phyloP scores from a whole-genome alignment of 2,797 vertebrate species.

The Smutsia temminckii region DNA sequence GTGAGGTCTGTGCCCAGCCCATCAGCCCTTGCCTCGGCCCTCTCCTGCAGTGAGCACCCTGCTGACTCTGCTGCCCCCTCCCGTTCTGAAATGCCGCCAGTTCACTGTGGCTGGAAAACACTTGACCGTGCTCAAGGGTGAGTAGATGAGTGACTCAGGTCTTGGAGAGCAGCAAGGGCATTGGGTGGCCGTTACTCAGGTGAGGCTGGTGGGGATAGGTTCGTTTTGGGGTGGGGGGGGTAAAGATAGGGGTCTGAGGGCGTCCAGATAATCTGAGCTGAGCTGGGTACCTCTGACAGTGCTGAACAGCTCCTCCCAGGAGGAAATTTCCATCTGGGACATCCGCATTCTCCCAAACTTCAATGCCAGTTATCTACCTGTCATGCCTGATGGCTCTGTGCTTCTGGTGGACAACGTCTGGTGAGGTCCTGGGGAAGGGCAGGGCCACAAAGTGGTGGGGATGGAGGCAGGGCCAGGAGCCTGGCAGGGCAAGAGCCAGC shows the following conservation, averaged over 20 bases:
- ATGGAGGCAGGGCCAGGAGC: not conserved
- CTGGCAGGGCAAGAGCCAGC: not conserved
- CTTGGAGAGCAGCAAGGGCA: not conserved
- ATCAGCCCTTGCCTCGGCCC: not conserved
- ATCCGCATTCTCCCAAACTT: constrained; percentile 93
- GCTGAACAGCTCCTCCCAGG: constrained; percentile 93
- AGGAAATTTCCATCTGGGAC: constrained; percentile 92
- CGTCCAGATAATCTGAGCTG: not conserved
- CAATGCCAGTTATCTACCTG: constrained; percentile 94
- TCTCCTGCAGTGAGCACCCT: constrained; percentile 91
- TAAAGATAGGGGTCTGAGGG: not conserved
- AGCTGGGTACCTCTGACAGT: constrained; percentile 82
- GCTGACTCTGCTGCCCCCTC: constrained; percentile 93
- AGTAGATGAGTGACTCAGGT: not conserved
- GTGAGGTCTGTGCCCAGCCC: not conserved
- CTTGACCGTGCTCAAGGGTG: constrained; percentile 94
- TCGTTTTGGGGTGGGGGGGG: fast-evolving
- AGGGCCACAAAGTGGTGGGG: not conserved
- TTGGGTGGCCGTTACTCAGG: not conserved
- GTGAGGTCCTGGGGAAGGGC: constrained; percentile 82
- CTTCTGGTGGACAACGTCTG: constrained; percentile 96
- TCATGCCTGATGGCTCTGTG: constrained; percentile 97
- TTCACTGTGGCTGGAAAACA: constrained; percentile 94
- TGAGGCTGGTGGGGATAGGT: not conserved
- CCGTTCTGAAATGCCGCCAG: constrained; percentile 92